These are phyloP conservation scores for Papilio elwesi DNA, from an alignment of 2,888 invertebrate genomes.

Conservation along the genomic window DNA sequence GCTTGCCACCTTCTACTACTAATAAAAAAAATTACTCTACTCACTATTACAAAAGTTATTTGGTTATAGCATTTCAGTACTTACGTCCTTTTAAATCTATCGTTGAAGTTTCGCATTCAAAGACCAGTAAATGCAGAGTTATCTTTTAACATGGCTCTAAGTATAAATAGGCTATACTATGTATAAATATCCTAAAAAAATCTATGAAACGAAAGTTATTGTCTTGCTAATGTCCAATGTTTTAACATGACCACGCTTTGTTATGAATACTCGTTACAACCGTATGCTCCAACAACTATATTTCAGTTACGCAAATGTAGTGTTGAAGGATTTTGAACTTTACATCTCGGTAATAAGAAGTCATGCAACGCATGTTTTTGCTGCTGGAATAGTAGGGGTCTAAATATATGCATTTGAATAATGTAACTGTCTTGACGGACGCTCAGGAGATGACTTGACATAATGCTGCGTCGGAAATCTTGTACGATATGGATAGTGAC, in stretches of 20 bases:
- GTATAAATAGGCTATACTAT: not conserved
- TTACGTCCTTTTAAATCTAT: too few species aligned
- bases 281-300: conserved; percentile 30
- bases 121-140: not conserved
- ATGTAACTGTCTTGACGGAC: conserved; percentile 75
- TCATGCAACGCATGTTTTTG: conserved; percentile 43
- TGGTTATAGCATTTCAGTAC: too few species aligned
- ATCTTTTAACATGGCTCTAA: not conserved
- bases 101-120: too few species aligned
- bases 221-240: conserved; percentile 65
- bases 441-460: conserved; percentile 77
- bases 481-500: conserved; percentile 60
- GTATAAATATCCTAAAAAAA: conserved; percentile 42
- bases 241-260: conserved; percentile 66
- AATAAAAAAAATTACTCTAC: too few species aligned
- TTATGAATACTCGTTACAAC: conserved; percentile 64
- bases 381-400: conserved; percentile 51
- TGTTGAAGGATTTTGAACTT: conserved; percentile 46
- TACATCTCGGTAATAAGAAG: conserved; percentile 44
- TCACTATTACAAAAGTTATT: too few species aligned
- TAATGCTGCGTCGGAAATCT: conserved; percentile 66
- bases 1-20: too few species aligned
- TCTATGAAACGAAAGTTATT: conserved; percentile 66
- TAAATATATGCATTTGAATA: conserved; percentile 77
- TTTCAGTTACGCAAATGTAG: not conserved